Percentiles rank a stretch among this genome's conserved stretches.
Evolutionary conservation across 2,113 vertebrate species (phyloP).

Genomic region (Anarhynchus alexandrinus): DNA sequence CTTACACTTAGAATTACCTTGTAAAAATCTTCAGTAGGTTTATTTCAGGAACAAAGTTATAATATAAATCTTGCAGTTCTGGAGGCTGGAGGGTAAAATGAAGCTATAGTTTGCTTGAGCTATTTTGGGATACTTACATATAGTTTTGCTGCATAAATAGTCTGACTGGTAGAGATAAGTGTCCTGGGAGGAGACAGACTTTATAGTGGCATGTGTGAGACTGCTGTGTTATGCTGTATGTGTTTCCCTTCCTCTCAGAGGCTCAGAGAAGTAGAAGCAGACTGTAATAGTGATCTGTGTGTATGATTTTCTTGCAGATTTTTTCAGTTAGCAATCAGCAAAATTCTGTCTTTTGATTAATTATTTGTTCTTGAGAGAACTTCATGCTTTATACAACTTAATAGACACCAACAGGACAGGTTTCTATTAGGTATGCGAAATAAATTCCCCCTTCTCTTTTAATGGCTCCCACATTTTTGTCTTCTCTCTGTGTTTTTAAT

Average conservation of each 20-base stretch:
- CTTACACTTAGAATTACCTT: background rate
- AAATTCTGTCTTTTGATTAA: background rate
- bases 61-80: background rate
- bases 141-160: constrained; percentile 1
- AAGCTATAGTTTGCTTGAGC: background rate
- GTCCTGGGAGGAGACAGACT: background rate
- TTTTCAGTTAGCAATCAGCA: background rate
- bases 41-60: background rate
- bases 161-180: background rate
- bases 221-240: background rate
- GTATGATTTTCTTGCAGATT: background rate
- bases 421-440: background rate
- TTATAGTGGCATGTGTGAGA: background rate
- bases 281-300: background rate
- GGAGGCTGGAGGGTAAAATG: background rate
- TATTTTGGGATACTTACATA: constrained; percentile 5
- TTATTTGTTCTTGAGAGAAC: background rate
- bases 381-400: background rate
- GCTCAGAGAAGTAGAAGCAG: background rate
- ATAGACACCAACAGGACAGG: background rate
- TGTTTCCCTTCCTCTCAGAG: background rate
- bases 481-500: background rate
- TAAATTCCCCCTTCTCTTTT: background rate
- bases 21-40: background rate
- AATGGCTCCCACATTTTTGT: background rate